Evolutionary conservation across 2,888 invertebrate genomes (phyloP), one percentile per base, ranked within the genome.

Genomic region (Coenonympha arcania): DNA sequence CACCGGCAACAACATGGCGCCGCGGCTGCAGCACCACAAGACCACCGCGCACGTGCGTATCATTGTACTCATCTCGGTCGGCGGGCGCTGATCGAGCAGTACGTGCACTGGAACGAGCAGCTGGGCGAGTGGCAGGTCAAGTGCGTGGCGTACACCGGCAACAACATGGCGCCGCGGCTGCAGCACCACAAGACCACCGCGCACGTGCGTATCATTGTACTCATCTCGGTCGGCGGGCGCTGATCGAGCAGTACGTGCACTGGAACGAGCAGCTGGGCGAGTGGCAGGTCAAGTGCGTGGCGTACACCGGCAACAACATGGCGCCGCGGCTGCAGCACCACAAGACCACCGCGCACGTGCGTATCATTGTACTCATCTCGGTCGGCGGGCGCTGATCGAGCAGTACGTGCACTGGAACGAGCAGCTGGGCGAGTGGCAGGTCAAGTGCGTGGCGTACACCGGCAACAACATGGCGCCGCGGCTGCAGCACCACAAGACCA

Each of bases 191-290:
- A 47, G 19, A 36, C 53, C 4, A 43, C 55, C 37, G 36, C 44
- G 2, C 53, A 58, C 20, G 58, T 58, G 11, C 28, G 42, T 44
- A 48, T 22, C n/a, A n/a, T n/a, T n/a, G n/a, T n/a, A n/a, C n/a
- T n/a, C n/a, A n/a, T n/a, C n/a, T n/a, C n/a, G n/a, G n/a, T n/a
- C n/a, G n/a, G n/a, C 71, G 95, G 93, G 92, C 92, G 41, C 89
- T 95, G 80, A 94, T 98, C 56, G 95, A 96, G 68, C 89, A 93
- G 65, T 95, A 97, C 70, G 93, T 97, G 34, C 93, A 95, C 68
- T 99, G 98, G 97, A 99, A 98, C 83, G 98, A 98, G 77, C 98
- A 99, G 69, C 95, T 98, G 24, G 98, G 98, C 24, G 99, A 99
- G 79, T 99, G 98, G 95, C 98, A 99, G 75, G 89, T 99, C 37